Evolutionary conservation across 2,113 vertebrate species (phyloP).

Genomic region (Oxygymnocypris stewartii): DNA sequence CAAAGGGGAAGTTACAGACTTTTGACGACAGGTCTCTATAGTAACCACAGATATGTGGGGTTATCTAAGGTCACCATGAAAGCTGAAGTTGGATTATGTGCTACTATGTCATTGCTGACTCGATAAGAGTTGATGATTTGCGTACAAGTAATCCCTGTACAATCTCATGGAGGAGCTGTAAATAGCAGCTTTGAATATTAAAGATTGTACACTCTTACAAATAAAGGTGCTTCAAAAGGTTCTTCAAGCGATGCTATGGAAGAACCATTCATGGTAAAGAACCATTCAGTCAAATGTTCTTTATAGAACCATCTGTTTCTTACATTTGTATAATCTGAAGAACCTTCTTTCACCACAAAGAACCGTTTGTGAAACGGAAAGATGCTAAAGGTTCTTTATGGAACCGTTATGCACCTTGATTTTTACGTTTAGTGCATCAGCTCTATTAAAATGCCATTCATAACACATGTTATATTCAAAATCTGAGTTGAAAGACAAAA

Average conservation of each 20-base stretch:
- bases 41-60: background rate
- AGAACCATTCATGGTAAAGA: too few relatives aligned
- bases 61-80: background rate
- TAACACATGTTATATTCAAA: background rate
- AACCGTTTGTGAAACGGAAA: too few relatives aligned
- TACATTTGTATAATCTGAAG: too few relatives aligned
- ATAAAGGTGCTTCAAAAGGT: too few relatives aligned
- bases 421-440: background rate
- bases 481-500: background rate
- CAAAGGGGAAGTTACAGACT: conserved; percentile 18
- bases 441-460: background rate
- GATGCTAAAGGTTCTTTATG: too few relatives aligned
- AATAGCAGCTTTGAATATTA: background rate
- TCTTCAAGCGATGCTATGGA: too few relatives aligned
- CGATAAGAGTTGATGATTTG: background rate
- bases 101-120: background rate
- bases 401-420: too few relatives aligned
- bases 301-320: too few relatives aligned
- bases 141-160: background rate
- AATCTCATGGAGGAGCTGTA: background rate
- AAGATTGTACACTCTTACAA: background rate
- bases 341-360: too few relatives aligned
- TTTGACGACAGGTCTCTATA: background rate
- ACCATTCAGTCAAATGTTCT: too few relatives aligned
- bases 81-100: background rate